Evolutionary conservation across 2,797 vertebrate species (phyloP).

Genomic region (Manis crassicaudata): DNA sequence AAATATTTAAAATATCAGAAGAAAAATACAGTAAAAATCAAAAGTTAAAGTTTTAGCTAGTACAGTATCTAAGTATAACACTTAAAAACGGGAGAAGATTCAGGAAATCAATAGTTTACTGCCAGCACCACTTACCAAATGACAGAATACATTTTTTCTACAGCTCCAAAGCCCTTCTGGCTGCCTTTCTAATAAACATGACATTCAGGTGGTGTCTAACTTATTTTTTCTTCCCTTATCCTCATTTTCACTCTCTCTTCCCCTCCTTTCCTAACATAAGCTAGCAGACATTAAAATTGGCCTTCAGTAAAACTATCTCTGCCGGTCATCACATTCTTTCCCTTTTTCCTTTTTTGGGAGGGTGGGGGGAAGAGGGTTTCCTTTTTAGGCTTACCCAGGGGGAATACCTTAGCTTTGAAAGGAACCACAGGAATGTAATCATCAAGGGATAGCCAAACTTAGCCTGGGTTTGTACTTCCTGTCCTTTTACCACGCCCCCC

Average conservation of each 20-base stretch:
- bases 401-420: slow-evolving; percentile 90
- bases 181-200: neutral
- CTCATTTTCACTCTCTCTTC: neutral
- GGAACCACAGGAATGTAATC: slow-evolving; percentile 92
- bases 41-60: slow-evolving; percentile 20
- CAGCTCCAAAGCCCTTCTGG: neutral
- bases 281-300: slow-evolving; percentile 49
- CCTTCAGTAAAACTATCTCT: slow-evolving; percentile 43
- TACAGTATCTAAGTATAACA: neutral
- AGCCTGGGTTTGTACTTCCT: slow-evolving; percentile 75
- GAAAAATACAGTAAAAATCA: slow-evolving; percentile 6
- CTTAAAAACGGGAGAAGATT: slow-evolving; percentile 25
- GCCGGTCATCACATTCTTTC: slow-evolving; percentile 50
- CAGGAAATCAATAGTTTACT: neutral
- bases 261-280: neutral
- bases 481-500: slow-evolving; percentile 21
- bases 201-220: neutral
- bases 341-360: neutral
- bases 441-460: slow-evolving; percentile 88
- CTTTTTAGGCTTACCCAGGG: slow-evolving; percentile 77
- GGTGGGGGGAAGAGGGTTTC: neutral
- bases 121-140: neutral
- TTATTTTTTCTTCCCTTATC: neutral
- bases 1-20: neutral
- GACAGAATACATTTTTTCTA: neutral